Evolutionary conservation across 1,140 invertebrate species (phyloP), one percentile per base, ranked within the genome.

Genomic region (Zaprionus nigranus): DNA sequence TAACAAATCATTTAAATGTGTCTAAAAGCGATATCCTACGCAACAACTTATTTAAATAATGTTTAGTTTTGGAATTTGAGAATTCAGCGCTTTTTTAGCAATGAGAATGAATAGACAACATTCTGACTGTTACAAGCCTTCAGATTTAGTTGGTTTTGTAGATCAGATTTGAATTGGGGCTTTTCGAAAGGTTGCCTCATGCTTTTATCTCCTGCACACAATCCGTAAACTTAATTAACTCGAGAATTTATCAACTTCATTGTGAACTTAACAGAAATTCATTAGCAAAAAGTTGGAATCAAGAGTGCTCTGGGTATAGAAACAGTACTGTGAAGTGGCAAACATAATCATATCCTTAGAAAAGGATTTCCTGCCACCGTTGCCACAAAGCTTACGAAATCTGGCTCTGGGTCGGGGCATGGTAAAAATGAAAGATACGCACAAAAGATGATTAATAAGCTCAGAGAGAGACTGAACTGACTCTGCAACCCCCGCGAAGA

Each of bases 371-470:
- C 83, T 66, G 60, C 28, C 40, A 11, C 30, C 30, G 6, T 28
- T 28, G 26, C 26, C 26, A 56, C 13, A 36, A 28, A 57, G 56
- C n/a, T 22, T 22, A 46, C 15, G 46, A 54, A 12, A 60, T 60
- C 24, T 70, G 36, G 53, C 53, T 38, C 68, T 67, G 65, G 80
- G 81, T 85, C n/a, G 84, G 69, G 81, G 67, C 85, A 82, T 79
- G 67, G 54, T 56, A 83, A 84, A 90, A 73, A 43, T 77, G 62
- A 75, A 87, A 88, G 78, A 84, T 70, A 83, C 75, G 83, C 81
- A 83, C 81, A 80, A 81, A 91, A 91, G 76, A 91, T 91, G 81
- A 91, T 91, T 91, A 91, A 91, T 91, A 91, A 91, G 82, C 77
- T 91, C 40, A 62, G 60, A 58, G 61, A 58, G 61, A 76, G 76